Conservation (phyloP, 2,888 invertebrate species). For the Cabera pusaria region DNA sequence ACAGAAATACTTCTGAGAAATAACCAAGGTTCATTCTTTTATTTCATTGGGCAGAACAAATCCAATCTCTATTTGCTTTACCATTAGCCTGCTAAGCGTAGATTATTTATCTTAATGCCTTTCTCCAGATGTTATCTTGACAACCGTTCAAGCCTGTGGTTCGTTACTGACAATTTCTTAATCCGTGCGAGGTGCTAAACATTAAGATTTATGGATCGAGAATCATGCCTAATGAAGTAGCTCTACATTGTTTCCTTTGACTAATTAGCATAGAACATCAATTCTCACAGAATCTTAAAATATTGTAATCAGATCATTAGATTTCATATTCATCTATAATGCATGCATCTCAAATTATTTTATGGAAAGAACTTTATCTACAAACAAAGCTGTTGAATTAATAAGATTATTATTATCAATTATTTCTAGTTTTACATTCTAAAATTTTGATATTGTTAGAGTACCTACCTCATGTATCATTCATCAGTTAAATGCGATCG, state of each 20-base stretch:
- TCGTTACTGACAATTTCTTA: conserved; percentile 23
- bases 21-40: conserved; percentile 14
- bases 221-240: conserved; percentile 74
- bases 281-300: conserved; percentile 47
- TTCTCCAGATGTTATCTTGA: conserved; percentile 51
- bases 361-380: conserved; percentile 18
- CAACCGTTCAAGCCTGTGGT: conserved; percentile 25
- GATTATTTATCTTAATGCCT: conserved; percentile 54
- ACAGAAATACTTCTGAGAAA: conserved; percentile 12
- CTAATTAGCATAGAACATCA: conserved; percentile 55
- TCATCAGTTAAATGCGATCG: conserved; percentile 64
- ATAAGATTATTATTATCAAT: conserved; percentile 16
- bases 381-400: conserved; percentile 28
- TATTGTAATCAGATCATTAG: conserved; percentile 45
- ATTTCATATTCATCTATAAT: conserved; percentile 33
- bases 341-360: conserved; percentile 20
- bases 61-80: conserved; percentile 28
- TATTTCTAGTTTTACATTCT: conserved; percentile 19
- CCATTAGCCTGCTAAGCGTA: conserved; percentile 29
- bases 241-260: conserved; percentile 58
- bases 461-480: conserved; percentile 62
- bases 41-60: conserved; percentile 7
- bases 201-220: conserved; percentile 76
- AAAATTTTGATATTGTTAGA: conserved; percentile 24
- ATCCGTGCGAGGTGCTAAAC: conserved; percentile 47